Conservation (phyloP, 2,888 invertebrate genomes). For the Marasmarcha lunaedactyla region DNA sequence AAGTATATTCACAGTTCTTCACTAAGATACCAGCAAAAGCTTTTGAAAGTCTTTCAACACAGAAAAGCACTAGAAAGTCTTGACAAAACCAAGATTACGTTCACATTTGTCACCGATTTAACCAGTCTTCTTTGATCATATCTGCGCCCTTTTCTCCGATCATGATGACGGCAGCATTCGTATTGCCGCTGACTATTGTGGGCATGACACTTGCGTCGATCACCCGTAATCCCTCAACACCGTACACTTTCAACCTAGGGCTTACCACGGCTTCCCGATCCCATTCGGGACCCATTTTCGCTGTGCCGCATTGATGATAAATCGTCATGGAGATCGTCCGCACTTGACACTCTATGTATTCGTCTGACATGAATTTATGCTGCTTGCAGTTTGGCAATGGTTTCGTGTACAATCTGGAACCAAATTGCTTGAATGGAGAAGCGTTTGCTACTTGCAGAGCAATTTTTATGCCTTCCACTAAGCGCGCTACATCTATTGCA, state of each 20-base stretch:
- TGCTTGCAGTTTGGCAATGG: slow-evolving; percentile 85
- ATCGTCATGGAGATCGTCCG: slow-evolving; percentile 90
- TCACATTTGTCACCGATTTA: slow-evolving; percentile 42
- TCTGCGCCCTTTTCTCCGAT: slow-evolving; percentile 91
- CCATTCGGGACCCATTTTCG: slow-evolving; percentile 88
- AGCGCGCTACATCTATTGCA: slow-evolving; percentile 78
- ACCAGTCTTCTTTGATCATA: slow-evolving; percentile 87
- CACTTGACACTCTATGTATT: slow-evolving; percentile 89
- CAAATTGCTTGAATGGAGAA: slow-evolving; percentile 83
- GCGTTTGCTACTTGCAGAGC: slow-evolving; percentile 80
- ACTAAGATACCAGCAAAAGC: too few species aligned
- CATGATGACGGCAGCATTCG: slow-evolving; percentile 93
- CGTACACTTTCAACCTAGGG: slow-evolving; percentile 81
- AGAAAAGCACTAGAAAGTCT: not conserved
- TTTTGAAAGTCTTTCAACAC: too few species aligned
- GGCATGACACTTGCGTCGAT: slow-evolving; percentile 93
- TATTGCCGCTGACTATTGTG: slow-evolving; percentile 88
- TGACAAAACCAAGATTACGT: not conserved
- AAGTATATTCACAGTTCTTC: too few species aligned
- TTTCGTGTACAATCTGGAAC: slow-evolving; percentile 79
- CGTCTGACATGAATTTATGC: slow-evolving; percentile 79
- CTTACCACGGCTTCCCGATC: slow-evolving; percentile 87
- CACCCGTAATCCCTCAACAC: slow-evolving; percentile 81
- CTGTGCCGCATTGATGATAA: slow-evolving; percentile 89
- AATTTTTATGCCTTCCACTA: slow-evolving; percentile 88